These are phyloP conservation scores for Aricia agestis DNA, from an alignment of 1,140 invertebrate genomes.

Conservation along the genomic window DNA sequence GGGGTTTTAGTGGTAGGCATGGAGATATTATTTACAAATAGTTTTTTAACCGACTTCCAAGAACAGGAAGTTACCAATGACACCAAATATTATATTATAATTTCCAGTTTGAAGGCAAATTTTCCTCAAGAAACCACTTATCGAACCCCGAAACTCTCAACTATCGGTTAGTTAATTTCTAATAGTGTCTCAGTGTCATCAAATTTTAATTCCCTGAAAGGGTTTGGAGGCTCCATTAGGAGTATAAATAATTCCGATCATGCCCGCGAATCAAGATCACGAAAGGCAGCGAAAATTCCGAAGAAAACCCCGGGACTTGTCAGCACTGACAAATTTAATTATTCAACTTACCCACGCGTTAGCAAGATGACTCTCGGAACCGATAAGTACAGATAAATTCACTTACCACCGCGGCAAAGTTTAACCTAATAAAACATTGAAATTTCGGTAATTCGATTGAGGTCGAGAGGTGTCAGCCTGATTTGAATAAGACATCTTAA, in stretches of 20 bases:
- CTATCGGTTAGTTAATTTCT: background rate
- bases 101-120: too few species aligned
- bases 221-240: constrained; percentile 13
- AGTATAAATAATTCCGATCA: constrained; percentile 72
- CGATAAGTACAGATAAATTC: constrained; percentile 75
- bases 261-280: constrained; percentile 55
- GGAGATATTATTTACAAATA: too few species aligned
- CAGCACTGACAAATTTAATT: constrained; percentile 74
- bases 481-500: constrained; percentile 62
- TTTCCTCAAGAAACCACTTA: background rate
- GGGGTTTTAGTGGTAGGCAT: too few species aligned
- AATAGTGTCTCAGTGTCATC: background rate
- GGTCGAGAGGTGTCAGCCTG: constrained; percentile 52
- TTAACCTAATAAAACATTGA: constrained; percentile 75
- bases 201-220: constrained; percentile 16
- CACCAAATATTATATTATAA: too few species aligned
- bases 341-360: constrained; percentile 74
- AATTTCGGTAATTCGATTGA: constrained; percentile 72
- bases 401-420: constrained; percentile 71
- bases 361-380: constrained; percentile 68
- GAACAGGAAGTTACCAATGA: too few species aligned
- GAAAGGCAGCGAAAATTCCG: constrained; percentile 55
- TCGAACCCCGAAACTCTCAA: background rate
- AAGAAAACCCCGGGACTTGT: constrained; percentile 66
- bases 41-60: too few species aligned